Conservation (phyloP, 2,113 vertebrate species). For the Campylomormyrus tamandua region DNA sequence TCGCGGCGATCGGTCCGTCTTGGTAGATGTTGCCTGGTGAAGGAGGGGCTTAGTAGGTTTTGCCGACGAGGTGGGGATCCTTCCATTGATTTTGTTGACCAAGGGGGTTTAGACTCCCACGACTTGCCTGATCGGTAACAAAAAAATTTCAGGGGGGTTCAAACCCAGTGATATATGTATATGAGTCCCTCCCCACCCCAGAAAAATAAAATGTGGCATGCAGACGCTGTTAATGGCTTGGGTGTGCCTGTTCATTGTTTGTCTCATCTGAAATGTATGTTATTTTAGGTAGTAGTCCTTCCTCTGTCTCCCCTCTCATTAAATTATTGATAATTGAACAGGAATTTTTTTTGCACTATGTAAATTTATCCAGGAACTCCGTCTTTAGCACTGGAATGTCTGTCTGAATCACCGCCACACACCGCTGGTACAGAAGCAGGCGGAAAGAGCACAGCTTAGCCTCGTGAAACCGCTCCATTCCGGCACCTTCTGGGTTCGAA, state of each 20-base stretch:
- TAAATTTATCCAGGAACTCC: background rate
- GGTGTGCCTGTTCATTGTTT: background rate
- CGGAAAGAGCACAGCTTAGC: background rate
- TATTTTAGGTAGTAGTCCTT: background rate
- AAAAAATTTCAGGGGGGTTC: background rate
- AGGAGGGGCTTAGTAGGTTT: background rate
- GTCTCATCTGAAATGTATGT: background rate
- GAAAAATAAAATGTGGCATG: background rate
- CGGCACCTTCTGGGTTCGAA: background rate
- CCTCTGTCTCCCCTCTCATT: background rate
- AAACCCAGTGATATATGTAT: background rate
- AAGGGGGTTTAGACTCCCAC: background rate
- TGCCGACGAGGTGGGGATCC: background rate
- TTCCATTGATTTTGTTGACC: background rate
- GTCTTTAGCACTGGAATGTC: background rate
- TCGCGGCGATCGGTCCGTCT: background rate
- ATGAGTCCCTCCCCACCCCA: background rate
- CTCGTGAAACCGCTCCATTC: background rate
- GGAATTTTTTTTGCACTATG: background rate
- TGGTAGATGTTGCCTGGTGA: background rate
- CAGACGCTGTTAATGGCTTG: background rate
- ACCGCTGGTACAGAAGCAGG: background rate
- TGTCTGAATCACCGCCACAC: background rate
- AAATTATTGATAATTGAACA: background rate
- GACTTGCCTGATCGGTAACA: background rate